Evolutionary conservation across 1,140 invertebrate species (phyloP).

Genomic region (Neodiprion pinetum): DNA sequence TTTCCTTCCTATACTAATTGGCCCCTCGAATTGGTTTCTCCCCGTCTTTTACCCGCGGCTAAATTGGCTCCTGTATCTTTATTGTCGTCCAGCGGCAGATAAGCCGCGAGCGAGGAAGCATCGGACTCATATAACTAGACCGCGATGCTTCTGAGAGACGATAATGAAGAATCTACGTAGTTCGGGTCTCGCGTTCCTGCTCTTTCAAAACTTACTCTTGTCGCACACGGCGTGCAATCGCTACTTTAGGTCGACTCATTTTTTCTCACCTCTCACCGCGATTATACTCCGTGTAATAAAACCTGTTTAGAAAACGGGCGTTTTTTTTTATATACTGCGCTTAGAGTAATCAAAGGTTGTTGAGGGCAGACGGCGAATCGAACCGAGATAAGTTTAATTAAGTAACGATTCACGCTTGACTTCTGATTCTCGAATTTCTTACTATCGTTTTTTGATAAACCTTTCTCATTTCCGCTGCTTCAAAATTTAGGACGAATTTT

Average conservation of each 20-base stretch:
- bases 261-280: too few species aligned
- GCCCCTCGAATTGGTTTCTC: neutral
- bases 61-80: neutral
- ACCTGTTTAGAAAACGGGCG: too few species aligned
- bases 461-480: neutral
- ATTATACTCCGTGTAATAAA: too few species aligned
- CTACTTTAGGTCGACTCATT: too few species aligned
- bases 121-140: too few species aligned
- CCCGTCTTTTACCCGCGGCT: neutral
- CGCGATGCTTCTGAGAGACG: too few species aligned
- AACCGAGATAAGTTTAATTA: slow-evolving; percentile 1
- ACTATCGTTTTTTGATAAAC: neutral
- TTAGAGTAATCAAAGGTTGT: neutral
- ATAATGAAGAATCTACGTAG: too few species aligned
- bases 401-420: neutral
- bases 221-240: too few species aligned
- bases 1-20: neutral
- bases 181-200: too few species aligned
- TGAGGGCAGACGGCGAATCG: neutral
- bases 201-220: too few species aligned
- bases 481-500: too few species aligned
- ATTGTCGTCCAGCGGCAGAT: neutral
- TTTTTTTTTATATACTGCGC: too few species aligned
- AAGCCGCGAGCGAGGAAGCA: neutral
- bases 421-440: neutral